Evolutionary conservation across 2,888 invertebrate species (phyloP), one percentile per base, ranked within the genome.

Genomic region (Glyphotaelius pellucidus): DNA sequence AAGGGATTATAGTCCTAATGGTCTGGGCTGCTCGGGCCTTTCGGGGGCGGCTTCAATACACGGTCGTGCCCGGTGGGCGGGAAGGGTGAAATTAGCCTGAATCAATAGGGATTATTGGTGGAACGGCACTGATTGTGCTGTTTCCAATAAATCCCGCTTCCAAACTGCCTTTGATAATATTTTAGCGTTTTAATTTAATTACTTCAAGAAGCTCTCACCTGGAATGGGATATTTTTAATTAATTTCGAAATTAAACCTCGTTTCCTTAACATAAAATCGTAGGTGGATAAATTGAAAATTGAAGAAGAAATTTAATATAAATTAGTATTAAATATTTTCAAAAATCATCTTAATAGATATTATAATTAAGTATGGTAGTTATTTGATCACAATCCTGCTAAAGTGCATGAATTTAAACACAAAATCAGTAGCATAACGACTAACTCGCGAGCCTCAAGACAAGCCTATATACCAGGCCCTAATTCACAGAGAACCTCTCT

Each of bases 21-120:
- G 35, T 83, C 9, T 35, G 35, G 83, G 83, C 67, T 83, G 83
- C 83, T 38, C 35, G 12, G 81, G 32, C 25, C 35, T n/a, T 15
- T 38, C n/a, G 35, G 86, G 38, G 42, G 42, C 86, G 14, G 42
- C 7, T 42, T 42, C 86, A 30, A 86, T 47, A 42, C 86, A 42
- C 25, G 42, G 38, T 19, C 85, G n/a, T 67, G 67, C 25, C 67
- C n/a, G 67, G 67, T 30, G 38, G 85, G 85, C 42, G 42, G 85
- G 85, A 86, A 86, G 86, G 86, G 86, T 15, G 86, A 86, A 42
- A 86, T 86, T 86, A 86, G 86, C 86, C n/a, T 86, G 86, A 86
- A 86, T 86, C 86, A 86, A 86, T 42, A 30, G 86, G 86, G 86
- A 86, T 86, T 86, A 86, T 83, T 42, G 31, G n/a, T 30, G n/a